Evolutionary conservation across 2,888 invertebrate species (phyloP).

Genomic region (Xestia ashworthii): DNA sequence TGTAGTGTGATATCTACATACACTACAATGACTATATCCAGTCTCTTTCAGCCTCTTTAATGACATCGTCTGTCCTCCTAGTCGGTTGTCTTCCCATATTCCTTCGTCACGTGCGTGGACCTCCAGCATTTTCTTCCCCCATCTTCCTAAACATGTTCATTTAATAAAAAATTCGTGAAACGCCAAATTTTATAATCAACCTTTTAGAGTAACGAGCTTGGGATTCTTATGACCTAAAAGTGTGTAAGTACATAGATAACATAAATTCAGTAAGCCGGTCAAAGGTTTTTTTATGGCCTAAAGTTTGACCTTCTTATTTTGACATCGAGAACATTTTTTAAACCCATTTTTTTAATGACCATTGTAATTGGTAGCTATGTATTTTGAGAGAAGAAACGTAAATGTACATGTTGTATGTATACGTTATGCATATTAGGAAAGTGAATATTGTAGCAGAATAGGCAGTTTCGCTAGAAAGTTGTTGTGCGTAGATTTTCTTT

Average conservation of each 20-base stretch:
- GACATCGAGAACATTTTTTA: not conserved
- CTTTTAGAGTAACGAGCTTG: not conserved
- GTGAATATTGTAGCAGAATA: constrained; percentile 30
- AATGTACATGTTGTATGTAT: constrained; percentile 16
- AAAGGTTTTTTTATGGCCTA: not conserved
- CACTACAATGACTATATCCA: too few relatives aligned
- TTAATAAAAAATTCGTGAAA: not conserved
- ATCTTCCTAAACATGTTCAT: not conserved
- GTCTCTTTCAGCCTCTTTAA: too few relatives aligned
- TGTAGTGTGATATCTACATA: too few relatives aligned
- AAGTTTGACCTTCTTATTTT: not conserved
- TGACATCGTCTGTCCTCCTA: too few relatives aligned
- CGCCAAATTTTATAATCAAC: not conserved
- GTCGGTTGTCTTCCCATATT: too few relatives aligned
- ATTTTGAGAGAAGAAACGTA: constrained; percentile 11
- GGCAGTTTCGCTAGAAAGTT: constrained; percentile 53
- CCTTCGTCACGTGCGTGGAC: too few relatives aligned
- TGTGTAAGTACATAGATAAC: not conserved
- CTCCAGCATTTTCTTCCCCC: too few relatives aligned
- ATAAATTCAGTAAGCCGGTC: not conserved
- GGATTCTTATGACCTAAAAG: not conserved
- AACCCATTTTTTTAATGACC: not conserved
- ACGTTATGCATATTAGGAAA: constrained; percentile 38
- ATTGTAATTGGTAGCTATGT: not conserved
- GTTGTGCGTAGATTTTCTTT: constrained; percentile 52